phyloP scores from a whole-genome alignment of 2,888 invertebrate species.

The Lithodes maja region DNA sequence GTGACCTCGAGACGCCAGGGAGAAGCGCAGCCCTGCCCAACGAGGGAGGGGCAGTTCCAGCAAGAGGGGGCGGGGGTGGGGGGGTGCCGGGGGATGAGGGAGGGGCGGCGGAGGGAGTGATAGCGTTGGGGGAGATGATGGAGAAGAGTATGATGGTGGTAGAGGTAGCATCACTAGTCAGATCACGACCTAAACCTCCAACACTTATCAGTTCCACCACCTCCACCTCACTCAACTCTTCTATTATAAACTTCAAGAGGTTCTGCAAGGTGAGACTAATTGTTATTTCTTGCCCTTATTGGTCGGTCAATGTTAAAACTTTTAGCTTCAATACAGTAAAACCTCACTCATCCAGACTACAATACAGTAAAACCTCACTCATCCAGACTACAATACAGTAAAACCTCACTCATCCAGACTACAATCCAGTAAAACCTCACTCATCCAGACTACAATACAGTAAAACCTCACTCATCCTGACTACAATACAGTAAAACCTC shows the following conservation, averaged over 20 bases:
- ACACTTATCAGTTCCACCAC: neutral
- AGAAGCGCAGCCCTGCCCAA: neutral
- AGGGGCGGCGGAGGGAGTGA: neutral
- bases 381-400: too few species aligned
- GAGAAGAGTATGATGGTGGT: conserved; percentile 31
- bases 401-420: too few species aligned
- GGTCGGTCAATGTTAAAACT: too few species aligned
- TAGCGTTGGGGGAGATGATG: neutral
- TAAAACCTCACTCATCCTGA: too few species aligned
- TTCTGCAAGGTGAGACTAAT: neutral
- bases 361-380: too few species aligned
- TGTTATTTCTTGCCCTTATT: too few species aligned
- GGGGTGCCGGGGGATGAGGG: neutral
- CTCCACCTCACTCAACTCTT: neutral
- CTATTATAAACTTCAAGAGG: neutral
- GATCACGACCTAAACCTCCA: neutral
- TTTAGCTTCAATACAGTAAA: too few species aligned
- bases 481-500: too few species aligned
- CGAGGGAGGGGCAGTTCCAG: neutral
- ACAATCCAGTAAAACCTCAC: too few species aligned
- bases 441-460: too few species aligned
- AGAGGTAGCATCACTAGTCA: conserved; percentile 14
- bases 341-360: too few species aligned
- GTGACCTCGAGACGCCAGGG: neutral
- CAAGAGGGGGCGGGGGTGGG: neutral